Percentiles rank a stretch among this genome's conserved stretches.
phyloP scores from a whole-genome alignment of 2,888 invertebrate species.

The Agapostemon virescens region DNA sequence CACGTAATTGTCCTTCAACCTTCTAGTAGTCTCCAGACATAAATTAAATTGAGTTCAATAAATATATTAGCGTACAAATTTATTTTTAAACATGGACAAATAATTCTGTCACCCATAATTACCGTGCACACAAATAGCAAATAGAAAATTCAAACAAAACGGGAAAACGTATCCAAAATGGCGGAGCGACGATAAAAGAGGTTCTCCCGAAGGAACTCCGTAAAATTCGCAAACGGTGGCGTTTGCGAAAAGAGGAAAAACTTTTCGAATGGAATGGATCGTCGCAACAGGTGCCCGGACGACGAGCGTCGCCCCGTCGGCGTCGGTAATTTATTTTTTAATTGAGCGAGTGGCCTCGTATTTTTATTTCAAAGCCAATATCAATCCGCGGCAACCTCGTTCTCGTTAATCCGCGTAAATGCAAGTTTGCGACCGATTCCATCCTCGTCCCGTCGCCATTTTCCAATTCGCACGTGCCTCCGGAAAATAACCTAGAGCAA shows the following conservation, averaged over 20 bases:
- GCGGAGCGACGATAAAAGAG: neutral
- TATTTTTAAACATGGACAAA: too few species aligned
- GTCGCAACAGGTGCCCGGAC: constrained; percentile 12
- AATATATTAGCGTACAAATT: too few species aligned
- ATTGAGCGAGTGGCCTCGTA: neutral
- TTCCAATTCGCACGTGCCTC: neutral
- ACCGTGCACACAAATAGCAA: neutral
- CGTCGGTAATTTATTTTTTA: constrained; percentile 1
- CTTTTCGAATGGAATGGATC: neutral
- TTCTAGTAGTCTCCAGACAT: too few species aligned
- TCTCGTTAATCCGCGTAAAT: constrained; percentile 2
- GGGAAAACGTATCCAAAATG: neutral
- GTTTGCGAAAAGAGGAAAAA: neutral
- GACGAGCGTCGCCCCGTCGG: neutral
- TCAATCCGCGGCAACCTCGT: neutral
- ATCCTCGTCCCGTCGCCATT: neutral
- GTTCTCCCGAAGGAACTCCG: neutral
- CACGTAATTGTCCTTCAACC: too few species aligned
- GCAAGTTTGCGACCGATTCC: constrained; percentile 1
- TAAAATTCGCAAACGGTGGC: neutral
- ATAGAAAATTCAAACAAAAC: neutral
- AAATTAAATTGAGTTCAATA: too few species aligned
- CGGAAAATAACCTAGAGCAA: neutral
- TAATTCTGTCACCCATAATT: too few species aligned
- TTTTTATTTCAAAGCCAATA: constrained; percentile 5